A percentile compares a stretch with the other conserved stretches of the same genome.
Evolutionary conservation across 2,113 vertebrate species (phyloP).

Genomic region (Monarcha castaneiventris): DNA sequence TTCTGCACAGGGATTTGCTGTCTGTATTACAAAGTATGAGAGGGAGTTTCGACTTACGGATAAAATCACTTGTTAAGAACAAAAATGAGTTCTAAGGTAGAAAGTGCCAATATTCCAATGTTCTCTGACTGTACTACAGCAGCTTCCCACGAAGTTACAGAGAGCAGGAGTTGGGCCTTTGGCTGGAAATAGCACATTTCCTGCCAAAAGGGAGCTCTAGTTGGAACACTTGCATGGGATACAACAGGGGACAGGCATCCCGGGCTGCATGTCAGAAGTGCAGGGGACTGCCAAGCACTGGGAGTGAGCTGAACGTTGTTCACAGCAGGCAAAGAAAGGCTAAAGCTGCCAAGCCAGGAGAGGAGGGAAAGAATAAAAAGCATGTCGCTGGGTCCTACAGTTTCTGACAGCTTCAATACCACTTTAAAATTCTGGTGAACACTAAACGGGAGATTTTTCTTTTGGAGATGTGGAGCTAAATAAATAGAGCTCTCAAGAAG

Average conservation of each 20-base stretch:
- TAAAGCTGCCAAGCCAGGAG: not conserved
- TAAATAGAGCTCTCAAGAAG: not conserved
- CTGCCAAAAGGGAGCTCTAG: not conserved
- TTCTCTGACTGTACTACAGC: not conserved
- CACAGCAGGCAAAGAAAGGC: not conserved
- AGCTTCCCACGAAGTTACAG: not conserved
- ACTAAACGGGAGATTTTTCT: not conserved
- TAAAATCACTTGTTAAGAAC: not conserved
- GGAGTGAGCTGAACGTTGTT: not conserved
- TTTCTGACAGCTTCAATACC: not conserved
- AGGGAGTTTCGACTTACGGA: rapidly evolving
- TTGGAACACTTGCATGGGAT: not conserved
- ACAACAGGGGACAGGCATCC: rapidly evolving
- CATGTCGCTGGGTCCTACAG: not conserved
- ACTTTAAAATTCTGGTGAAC: not conserved
- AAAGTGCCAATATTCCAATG: not conserved
- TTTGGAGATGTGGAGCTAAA: not conserved
- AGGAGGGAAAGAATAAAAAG: not conserved
- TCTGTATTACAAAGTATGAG: not conserved
- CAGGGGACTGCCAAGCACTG: not conserved
- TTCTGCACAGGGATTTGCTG: not conserved
- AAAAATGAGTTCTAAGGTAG: not conserved
- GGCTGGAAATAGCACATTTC: not conserved
- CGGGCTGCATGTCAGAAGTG: not conserved
- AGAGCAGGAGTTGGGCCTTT: not conserved